These are phyloP conservation scores for Brenthis daphne DNA, from an alignment of 2,888 invertebrate species.

Conservation along the genomic window DNA sequence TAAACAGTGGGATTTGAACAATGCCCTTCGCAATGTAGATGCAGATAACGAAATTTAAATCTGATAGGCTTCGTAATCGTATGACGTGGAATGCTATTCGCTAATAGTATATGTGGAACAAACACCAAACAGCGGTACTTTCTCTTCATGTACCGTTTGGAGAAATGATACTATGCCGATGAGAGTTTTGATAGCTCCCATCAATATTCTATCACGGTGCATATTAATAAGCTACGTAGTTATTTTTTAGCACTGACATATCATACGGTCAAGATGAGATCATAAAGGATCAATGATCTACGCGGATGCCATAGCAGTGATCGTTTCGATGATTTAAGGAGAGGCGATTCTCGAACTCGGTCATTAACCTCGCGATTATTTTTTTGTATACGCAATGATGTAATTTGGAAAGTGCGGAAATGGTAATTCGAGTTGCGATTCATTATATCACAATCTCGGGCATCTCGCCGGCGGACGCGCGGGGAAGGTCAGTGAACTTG, in stretches of 20 bases:
- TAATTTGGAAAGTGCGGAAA: conserved; percentile 80
- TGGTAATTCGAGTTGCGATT: conserved; percentile 60
- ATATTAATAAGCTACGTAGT: conserved; percentile 34
- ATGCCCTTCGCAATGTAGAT: conserved; percentile 54
- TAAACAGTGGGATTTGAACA: conserved; percentile 67
- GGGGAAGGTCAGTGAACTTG: conserved; percentile 76
- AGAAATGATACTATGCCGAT: conserved; percentile 63
- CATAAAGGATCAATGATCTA: conserved; percentile 78
- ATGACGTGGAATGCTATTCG: conserved; percentile 29
- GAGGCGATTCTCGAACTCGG: conserved; percentile 58
- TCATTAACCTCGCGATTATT: conserved; percentile 66
- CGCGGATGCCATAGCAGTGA: conserved; percentile 69
- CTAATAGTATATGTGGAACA: conserved; percentile 35
- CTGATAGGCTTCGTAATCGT: conserved; percentile 26
- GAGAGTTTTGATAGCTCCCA: conserved; percentile 57
- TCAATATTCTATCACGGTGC: conserved; percentile 3
- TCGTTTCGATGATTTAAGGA: conserved; percentile 57
- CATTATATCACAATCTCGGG: conserved; percentile 71
- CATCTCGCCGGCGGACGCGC: conserved; percentile 63
- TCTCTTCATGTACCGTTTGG: conserved; percentile 65
- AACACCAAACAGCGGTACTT: conserved; percentile 64
- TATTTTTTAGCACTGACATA: conserved; percentile 46
- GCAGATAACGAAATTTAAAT: conserved; percentile 32
- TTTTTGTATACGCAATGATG: conserved; percentile 68
- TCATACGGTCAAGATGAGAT: conserved; percentile 67